A percentile compares a stretch with the other conserved stretches of the same genome.
Evolutionary conservation across 2,113 vertebrate species (phyloP).

Genomic region (Chaetorhynchus papuensis): DNA sequence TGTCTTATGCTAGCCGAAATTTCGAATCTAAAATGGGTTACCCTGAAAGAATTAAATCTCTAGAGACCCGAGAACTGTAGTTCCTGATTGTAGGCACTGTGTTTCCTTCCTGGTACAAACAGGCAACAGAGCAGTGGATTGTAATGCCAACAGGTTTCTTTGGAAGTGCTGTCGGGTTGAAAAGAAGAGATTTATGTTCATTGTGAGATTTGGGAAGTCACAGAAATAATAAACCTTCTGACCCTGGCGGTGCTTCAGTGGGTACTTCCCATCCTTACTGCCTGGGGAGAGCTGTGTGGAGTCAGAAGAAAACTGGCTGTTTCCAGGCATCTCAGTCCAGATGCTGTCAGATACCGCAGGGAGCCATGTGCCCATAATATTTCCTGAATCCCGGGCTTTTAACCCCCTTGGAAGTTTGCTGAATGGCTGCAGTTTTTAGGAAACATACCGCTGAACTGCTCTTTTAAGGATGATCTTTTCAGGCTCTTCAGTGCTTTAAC

Average conservation of each 20-base stretch:
- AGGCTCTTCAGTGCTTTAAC: background rate
- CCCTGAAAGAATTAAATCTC: background rate
- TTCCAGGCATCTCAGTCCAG: background rate
- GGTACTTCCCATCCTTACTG: background rate
- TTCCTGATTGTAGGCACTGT: no score
- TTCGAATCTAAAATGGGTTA: background rate
- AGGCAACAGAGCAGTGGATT: background rate
- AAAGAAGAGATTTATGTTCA: background rate
- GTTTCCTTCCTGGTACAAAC: background rate
- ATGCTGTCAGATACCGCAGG: background rate
- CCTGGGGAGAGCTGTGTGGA: background rate
- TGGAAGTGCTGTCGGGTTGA: background rate
- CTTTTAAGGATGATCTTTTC: background rate
- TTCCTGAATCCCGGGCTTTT: background rate
- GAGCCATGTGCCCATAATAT: background rate
- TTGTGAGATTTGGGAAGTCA: background rate
- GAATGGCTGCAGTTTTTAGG: background rate
- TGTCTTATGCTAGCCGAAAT: background rate
- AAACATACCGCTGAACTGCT: background rate
- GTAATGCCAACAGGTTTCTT: background rate
- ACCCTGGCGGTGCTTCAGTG: background rate
- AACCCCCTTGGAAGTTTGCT: background rate
- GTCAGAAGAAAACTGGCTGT: background rate
- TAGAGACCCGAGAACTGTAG: accelerated
- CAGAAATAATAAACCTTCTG: background rate